Evolutionary conservation across 2,888 invertebrate species (phyloP).

Genomic region (Nymphalis urticae): DNA sequence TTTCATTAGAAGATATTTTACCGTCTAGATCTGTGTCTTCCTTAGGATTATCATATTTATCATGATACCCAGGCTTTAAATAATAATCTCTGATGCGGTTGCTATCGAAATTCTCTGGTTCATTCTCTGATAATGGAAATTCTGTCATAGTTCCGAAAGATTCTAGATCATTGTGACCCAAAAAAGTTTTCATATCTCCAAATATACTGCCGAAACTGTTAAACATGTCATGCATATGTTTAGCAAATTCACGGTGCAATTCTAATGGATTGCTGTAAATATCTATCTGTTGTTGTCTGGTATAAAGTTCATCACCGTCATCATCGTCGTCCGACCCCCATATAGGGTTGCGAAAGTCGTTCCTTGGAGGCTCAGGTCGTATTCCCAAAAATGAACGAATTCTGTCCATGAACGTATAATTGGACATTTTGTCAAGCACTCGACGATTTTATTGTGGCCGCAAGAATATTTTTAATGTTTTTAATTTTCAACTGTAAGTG

Average conservation of each 20-base stretch:
- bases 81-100: slow-evolving; percentile 68
- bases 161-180: slow-evolving; percentile 53
- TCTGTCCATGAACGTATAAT: slow-evolving; percentile 60
- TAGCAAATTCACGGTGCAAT: slow-evolving; percentile 61
- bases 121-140: slow-evolving; percentile 30
- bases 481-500: slow-evolving; percentile 31
- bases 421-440: slow-evolving; percentile 41
- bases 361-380: slow-evolving; percentile 59
- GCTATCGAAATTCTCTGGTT: slow-evolving; percentile 51
- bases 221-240: slow-evolving; percentile 69
- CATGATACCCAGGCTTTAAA: slow-evolving; percentile 70
- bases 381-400: slow-evolving; percentile 66
- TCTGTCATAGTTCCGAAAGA: slow-evolving; percentile 41
- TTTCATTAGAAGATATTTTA: slow-evolving; percentile 69
- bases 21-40: slow-evolving; percentile 71
- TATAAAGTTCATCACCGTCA: slow-evolving; percentile 70
- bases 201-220: slow-evolving; percentile 65
- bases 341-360: slow-evolving; percentile 76
- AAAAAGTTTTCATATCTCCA: slow-evolving; percentile 62
- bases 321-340: slow-evolving; percentile 74
- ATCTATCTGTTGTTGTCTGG: slow-evolving; percentile 55
- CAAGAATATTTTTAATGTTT: neutral
- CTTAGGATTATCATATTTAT: slow-evolving; percentile 49
- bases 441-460: slow-evolving; percentile 19
- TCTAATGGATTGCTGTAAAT: slow-evolving; percentile 49